A percentile compares a stretch with the other conserved stretches of the same genome.
Conservation (phyloP, 1,140 invertebrate species). For the Cephus cinctus region DNA sequence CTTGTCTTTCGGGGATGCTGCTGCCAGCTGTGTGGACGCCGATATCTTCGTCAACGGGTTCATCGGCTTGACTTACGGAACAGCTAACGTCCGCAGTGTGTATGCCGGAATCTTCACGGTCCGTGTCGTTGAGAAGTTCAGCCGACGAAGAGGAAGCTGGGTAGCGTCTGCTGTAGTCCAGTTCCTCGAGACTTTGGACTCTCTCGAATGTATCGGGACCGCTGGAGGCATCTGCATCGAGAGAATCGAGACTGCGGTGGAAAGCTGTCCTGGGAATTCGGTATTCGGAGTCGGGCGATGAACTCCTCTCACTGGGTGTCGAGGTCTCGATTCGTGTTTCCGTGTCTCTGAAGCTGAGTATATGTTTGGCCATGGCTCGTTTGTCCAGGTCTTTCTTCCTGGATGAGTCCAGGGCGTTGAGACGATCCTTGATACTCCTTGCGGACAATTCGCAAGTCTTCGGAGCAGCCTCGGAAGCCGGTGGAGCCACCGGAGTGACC, state of each 20-base stretch:
- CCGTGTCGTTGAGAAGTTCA: slow-evolving; percentile 62
- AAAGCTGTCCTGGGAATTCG: slow-evolving; percentile 50
- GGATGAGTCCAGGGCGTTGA: slow-evolving; percentile 56
- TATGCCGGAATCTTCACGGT: slow-evolving; percentile 79
- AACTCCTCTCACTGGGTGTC: slow-evolving; percentile 44
- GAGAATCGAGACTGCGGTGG: slow-evolving; percentile 65
- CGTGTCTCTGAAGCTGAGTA: slow-evolving; percentile 39
- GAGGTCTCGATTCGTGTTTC: slow-evolving; percentile 28
- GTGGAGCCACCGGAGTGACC: not conserved
- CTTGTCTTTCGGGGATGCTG: slow-evolving; percentile 33
- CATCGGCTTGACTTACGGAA: slow-evolving; percentile 71
- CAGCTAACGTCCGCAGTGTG: slow-evolving; percentile 78
- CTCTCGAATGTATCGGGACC: slow-evolving; percentile 62
- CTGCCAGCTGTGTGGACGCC: no score
- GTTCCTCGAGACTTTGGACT: slow-evolving; percentile 66
- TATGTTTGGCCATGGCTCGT: slow-evolving; percentile 30
- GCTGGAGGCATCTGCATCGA: slow-evolving; percentile 58
- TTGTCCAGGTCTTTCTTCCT: slow-evolving; percentile 55
- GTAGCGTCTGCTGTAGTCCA: slow-evolving; percentile 59
- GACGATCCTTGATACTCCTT: slow-evolving; percentile 60
- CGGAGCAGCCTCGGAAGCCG: slow-evolving; percentile 12
- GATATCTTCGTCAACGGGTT: slow-evolving; percentile 56
- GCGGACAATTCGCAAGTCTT: slow-evolving; percentile 49
- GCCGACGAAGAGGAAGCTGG: slow-evolving; percentile 57
- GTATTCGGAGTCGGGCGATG: slow-evolving; percentile 51